Conservation (phyloP, 1,140 invertebrate species). For the Scaptodrosophila lebanonensis region DNA sequence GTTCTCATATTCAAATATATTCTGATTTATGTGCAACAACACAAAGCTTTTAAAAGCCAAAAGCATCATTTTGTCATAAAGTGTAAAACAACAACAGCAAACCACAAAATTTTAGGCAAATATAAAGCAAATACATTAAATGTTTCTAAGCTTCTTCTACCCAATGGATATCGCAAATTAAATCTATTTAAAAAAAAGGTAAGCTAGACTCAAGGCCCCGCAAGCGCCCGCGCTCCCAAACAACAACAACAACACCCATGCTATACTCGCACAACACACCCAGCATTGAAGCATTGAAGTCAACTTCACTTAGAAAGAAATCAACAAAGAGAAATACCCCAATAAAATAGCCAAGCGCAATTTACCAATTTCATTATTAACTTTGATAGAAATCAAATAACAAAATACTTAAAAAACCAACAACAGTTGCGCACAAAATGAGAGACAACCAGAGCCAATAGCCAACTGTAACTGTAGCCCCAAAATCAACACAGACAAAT, state of each 20-base stretch:
- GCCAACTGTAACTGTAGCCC: slow-evolving; percentile 7
- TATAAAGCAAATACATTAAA: slow-evolving; percentile 42
- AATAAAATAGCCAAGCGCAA: slow-evolving; percentile 37
- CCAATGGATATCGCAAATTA: slow-evolving; percentile 71
- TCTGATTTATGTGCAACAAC: no score
- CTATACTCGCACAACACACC: neutral
- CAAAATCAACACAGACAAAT: slow-evolving; percentile 27
- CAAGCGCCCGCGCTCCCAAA: slow-evolving; percentile 36
- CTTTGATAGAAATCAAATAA: slow-evolving; percentile 73
- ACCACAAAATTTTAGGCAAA: slow-evolving; percentile 17
- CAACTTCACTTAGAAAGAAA: no score
- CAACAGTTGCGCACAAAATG: slow-evolving; percentile 36
- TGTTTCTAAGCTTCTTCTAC: slow-evolving; percentile 15
- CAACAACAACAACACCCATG: slow-evolving; percentile 1
- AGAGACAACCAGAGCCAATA: slow-evolving; percentile 24
- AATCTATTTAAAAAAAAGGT: slow-evolving; percentile 62
- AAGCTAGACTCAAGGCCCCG: slow-evolving; percentile 48
- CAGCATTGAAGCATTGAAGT: no score
- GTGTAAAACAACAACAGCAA: slow-evolving; percentile 49
- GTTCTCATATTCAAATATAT: no score
- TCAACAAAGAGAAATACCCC: neutral
- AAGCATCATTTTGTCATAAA: slow-evolving; percentile 21
- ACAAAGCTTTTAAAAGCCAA: no score
- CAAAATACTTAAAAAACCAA: slow-evolving; percentile 64
- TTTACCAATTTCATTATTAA: slow-evolving; percentile 74